phyloP scores from a whole-genome alignment of 1,140 invertebrate species.

The Zaprionus gabonicus region DNA sequence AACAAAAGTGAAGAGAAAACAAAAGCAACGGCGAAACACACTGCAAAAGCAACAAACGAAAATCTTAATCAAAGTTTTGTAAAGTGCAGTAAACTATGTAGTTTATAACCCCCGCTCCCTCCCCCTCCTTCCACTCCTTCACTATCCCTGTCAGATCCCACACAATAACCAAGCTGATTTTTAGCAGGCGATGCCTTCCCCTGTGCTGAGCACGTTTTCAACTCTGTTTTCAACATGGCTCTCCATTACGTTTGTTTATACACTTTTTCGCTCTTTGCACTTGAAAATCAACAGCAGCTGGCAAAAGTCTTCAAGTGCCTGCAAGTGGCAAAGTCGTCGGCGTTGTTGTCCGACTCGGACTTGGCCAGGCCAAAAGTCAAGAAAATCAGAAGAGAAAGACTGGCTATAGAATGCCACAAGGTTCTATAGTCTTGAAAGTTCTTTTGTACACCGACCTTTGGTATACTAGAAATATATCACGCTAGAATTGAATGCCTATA shows the following conservation, averaged over 20 bases:
- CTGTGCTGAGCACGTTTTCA: slow-evolving; percentile 30
- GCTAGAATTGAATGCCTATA: fast-evolving
- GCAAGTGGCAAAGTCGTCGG: slow-evolving; percentile 60
- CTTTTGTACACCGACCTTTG: too few relatives aligned
- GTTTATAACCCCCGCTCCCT: slow-evolving; percentile 47
- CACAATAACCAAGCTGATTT: slow-evolving; percentile 50
- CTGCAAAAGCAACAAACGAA: slow-evolving; percentile 69
- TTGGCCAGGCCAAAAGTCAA: slow-evolving; percentile 14
- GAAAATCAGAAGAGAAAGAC: not conserved
- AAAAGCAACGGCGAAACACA: slow-evolving; percentile 26
- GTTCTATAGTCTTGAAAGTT: too few relatives aligned
- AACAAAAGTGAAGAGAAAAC: slow-evolving; percentile 29
- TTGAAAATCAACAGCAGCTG: slow-evolving; percentile 72
- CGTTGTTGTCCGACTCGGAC: not conserved
- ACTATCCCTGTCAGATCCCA: not conserved
- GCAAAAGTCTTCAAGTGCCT: slow-evolving; percentile 60
- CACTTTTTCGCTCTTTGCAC: slow-evolving; percentile 76
- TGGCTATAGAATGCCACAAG: too few relatives aligned
- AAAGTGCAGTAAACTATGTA: slow-evolving; percentile 81
- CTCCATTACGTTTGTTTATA: slow-evolving; percentile 80
- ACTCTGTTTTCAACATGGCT: slow-evolving; percentile 46
- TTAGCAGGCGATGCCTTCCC: slow-evolving; percentile 50
- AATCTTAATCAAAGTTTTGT: slow-evolving; percentile 82
- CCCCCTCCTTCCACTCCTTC: not conserved
- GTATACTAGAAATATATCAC: too few relatives aligned